phyloP scores from a whole-genome alignment of 2,888 invertebrate species.

The Tipula lateralis region DNA sequence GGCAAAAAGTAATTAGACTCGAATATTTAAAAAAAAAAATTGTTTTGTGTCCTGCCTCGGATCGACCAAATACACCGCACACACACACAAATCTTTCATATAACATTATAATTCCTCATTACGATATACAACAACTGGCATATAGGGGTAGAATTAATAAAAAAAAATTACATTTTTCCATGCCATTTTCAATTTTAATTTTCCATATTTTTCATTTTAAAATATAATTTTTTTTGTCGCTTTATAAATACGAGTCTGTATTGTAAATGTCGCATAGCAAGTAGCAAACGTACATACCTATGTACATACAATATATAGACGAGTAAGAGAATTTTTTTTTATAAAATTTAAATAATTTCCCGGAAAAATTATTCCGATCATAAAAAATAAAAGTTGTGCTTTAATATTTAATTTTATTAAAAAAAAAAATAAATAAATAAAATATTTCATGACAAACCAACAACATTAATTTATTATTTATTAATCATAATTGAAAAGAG shows the following conservation, averaged over 20 bases:
- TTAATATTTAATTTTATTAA: neutral
- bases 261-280: neutral
- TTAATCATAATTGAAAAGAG: neutral
- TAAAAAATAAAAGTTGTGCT: neutral
- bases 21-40: neutral
- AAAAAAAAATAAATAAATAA: neutral
- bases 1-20: neutral
- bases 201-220: neutral
- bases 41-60: neutral
- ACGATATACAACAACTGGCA: neutral
- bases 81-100: neutral
- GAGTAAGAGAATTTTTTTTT: neutral
- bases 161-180: constrained; percentile 12
- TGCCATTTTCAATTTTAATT: neutral
- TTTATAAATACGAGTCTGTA: neutral
- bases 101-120: neutral
- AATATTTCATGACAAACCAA: neutral
- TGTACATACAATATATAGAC: too few relatives aligned
- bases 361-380: neutral
- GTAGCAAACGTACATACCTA: neutral
- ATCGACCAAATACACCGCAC: too few relatives aligned
- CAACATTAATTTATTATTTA: neutral
- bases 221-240: neutral
- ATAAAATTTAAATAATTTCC: neutral
- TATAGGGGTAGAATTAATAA: neutral